A percentile compares a stretch with the other conserved stretches of the same genome.
Conservation (phyloP, 2,113 vertebrate genomes). For the Melanerpes aurifrons region DNA sequence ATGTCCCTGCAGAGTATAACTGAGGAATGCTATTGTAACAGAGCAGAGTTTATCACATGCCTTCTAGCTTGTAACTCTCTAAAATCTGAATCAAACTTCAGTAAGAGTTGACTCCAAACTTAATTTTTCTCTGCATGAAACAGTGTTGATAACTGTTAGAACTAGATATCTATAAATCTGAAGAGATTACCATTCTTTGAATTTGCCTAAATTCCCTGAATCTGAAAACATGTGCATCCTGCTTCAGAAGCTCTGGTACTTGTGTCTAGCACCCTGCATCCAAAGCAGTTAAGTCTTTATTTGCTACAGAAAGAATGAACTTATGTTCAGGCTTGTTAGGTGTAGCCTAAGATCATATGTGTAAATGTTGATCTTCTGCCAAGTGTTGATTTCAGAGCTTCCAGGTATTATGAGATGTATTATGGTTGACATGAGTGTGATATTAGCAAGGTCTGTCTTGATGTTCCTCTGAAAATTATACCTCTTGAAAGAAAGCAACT, state of each 20-base stretch:
- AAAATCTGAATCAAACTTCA: not conserved
- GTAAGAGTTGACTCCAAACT: not conserved
- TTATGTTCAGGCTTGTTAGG: not conserved
- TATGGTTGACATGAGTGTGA: not conserved
- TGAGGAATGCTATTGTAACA: not conserved
- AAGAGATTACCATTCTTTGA: not conserved
- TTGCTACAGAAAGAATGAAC: not conserved
- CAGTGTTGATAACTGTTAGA: not conserved
- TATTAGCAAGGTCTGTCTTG: not conserved
- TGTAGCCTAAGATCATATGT: not conserved
- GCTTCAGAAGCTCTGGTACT: not conserved
- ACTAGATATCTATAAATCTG: not conserved
- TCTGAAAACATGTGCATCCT: not conserved
- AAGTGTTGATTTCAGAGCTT: not conserved
- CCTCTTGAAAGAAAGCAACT: not conserved
- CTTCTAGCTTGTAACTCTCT: not conserved
- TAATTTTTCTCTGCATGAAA: not conserved
- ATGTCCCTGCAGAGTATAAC: conserved; percentile 26
- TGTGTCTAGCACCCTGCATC: not conserved
- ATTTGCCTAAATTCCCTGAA: not conserved
- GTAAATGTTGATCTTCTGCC: not conserved
- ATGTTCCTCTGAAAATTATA: not conserved
- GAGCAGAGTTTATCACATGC: not conserved
- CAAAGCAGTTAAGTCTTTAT: not conserved
- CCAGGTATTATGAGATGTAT: not conserved